A percentile compares a stretch with the other conserved stretches of the same genome.
These are phyloP conservation scores for Hemibagrus guttatus DNA, from an alignment of 2,797 vertebrate genomes.

Conservation along the genomic window DNA sequence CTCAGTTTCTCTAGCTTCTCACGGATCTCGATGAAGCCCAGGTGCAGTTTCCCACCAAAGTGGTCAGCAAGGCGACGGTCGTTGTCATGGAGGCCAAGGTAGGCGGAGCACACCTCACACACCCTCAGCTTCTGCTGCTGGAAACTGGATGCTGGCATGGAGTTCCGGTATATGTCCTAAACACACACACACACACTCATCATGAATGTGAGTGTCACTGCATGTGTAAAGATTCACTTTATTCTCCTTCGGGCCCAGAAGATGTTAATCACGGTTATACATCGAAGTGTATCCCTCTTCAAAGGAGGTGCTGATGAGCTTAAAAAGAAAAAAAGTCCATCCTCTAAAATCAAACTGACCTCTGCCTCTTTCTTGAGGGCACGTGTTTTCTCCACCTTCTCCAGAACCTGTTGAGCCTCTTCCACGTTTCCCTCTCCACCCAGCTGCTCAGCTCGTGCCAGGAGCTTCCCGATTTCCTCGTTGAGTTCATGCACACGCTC, in stretches of 20 bases:
- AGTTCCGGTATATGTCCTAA: slow-evolving; percentile 96
- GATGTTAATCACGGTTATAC: neutral
- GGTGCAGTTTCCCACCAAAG: slow-evolving; percentile 96
- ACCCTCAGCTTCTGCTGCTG: slow-evolving; percentile 97
- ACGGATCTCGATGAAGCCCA: slow-evolving; percentile 98
- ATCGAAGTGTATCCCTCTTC: neutral
- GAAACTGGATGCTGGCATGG: slow-evolving; percentile 98
- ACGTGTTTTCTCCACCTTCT: slow-evolving; percentile 95
- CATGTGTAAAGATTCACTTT: neutral
- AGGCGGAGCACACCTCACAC: slow-evolving; percentile 97
- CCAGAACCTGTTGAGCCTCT: slow-evolving; percentile 94
- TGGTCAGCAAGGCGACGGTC: slow-evolving; percentile 95
- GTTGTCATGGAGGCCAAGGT: slow-evolving; percentile 96
- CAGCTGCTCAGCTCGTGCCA: slow-evolving; percentile 93
- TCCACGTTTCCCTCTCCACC: slow-evolving; percentile 97
- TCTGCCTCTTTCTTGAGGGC: slow-evolving; percentile 94
- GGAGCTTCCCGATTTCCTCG: slow-evolving; percentile 96
- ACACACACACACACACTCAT: slow-evolving; percentile 7
- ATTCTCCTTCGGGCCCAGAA: neutral
- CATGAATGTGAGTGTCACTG: neutral
- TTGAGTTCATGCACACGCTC: slow-evolving; percentile 96
- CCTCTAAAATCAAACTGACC: slow-evolving; percentile 67
- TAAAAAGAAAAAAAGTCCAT: neutral
- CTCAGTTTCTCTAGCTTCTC: slow-evolving; percentile 96
- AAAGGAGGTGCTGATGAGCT: neutral